Evolutionary conservation across 2,113 vertebrate genomes (phyloP).

Genomic region (Phylloscopus trochiloides): DNA sequence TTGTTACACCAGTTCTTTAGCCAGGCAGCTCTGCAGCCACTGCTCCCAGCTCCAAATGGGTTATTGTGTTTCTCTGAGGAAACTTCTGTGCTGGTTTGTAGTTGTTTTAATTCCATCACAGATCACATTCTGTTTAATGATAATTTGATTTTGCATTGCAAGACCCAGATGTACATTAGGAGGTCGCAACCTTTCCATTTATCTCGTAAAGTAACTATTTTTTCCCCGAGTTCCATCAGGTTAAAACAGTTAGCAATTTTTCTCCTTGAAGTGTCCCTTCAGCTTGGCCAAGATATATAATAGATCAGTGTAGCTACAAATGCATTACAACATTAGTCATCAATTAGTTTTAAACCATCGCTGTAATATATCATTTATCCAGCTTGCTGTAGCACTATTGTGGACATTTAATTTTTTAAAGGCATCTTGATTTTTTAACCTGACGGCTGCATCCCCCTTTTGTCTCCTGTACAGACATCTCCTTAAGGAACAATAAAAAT

Average conservation of each 20-base stretch:
- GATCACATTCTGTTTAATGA: constrained; percentile 71
- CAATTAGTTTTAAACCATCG: constrained; percentile 79
- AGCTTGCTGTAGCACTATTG: constrained; percentile 71
- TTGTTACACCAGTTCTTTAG: constrained; percentile 21
- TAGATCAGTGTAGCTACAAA: constrained; percentile 79
- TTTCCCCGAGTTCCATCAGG: constrained; percentile 73
- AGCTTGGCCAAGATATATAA: constrained; percentile 73
- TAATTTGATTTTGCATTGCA: constrained; percentile 78
- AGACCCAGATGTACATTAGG: constrained; percentile 75
- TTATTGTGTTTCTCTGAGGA: not conserved
- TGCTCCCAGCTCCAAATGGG: not conserved
- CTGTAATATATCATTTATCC: constrained; percentile 79
- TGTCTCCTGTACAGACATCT: constrained; percentile 72
- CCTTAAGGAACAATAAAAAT: constrained; percentile 83
- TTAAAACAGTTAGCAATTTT: constrained; percentile 82
- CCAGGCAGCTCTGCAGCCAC: not conserved
- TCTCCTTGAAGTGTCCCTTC: constrained; percentile 79
- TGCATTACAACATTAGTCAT: constrained; percentile 82
- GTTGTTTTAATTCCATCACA: constrained; percentile 45
- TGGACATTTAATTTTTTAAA: constrained; percentile 80
- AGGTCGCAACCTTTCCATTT: constrained; percentile 70
- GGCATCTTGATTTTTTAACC: constrained; percentile 73
- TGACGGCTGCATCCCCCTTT: constrained; percentile 68
- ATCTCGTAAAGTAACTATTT: constrained; percentile 78
- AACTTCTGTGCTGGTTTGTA: constrained; percentile 29